These are phyloP conservation scores for Ramphastos sulfuratus DNA, from an alignment of 2,113 vertebrate species.

Conservation along the genomic window DNA sequence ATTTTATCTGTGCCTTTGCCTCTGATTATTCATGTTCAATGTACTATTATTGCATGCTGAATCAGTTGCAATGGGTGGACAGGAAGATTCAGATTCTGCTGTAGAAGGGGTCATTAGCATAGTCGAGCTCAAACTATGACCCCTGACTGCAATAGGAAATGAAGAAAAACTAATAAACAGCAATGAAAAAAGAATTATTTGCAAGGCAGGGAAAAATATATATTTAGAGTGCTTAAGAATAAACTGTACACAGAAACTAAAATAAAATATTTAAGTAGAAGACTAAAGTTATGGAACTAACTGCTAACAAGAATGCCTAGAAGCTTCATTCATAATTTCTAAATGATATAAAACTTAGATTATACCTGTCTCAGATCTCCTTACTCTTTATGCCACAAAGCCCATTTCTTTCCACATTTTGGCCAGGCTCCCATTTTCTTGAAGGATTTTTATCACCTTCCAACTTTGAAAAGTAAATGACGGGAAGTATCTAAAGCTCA, in stretches of 20 bases:
- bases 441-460: background rate
- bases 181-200: background rate
- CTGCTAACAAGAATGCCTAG: background rate
- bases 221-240: background rate
- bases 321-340: background rate
- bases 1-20: background rate
- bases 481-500: background rate
- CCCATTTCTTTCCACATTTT: background rate
- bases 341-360: background rate
- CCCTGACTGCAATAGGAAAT: background rate
- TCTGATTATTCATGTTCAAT: background rate
- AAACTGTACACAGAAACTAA: background rate
- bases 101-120: background rate
- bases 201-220: background rate
- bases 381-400: background rate
- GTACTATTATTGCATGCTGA: background rate
- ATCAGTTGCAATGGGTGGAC: background rate
- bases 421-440: rapidly evolving
- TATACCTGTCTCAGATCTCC: background rate
- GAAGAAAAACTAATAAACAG: background rate
- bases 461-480: background rate
- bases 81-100: background rate
- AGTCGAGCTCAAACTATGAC: background rate
- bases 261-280: background rate
- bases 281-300: background rate